Evolutionary conservation across 2,888 invertebrate species (phyloP).

Genomic region (Neria commutata): DNA sequence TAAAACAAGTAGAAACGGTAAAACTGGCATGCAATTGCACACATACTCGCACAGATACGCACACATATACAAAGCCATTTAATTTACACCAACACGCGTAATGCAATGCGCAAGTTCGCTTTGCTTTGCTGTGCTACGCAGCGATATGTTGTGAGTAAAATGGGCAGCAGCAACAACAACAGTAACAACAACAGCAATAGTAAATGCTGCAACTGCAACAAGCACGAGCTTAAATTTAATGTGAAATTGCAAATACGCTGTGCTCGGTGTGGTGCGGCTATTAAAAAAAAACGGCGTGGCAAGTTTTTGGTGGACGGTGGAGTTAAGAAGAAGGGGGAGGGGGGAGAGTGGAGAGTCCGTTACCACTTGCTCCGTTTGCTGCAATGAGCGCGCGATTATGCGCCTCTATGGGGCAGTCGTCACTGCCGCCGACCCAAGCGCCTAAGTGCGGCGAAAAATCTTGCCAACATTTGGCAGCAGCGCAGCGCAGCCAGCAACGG

Average conservation of each 20-base stretch:
- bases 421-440: neutral
- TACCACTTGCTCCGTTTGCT: constrained; percentile 9
- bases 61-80: too few relatives aligned
- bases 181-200: constrained; percentile 15
- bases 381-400: constrained; percentile 42
- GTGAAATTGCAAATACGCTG: constrained; percentile 40
- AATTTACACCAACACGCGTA: too few relatives aligned
- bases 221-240: neutral
- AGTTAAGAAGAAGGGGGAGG: neutral
- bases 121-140: neutral
- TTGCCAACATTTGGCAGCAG: constrained; percentile 4
- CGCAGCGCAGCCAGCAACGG: neutral
- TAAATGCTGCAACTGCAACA: constrained; percentile 15
- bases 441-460: too few relatives aligned
- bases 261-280: too few relatives aligned
- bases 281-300: too few relatives aligned
- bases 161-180: constrained; percentile 34
- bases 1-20: too few relatives aligned
- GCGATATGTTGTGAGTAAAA: constrained; percentile 19
- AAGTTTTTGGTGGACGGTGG: neutral
- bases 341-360: neutral
- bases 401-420: constrained; percentile 1
- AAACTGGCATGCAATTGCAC: too few relatives aligned
- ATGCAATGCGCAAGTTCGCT: too few relatives aligned
- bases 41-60: too few relatives aligned